A percentile compares a stretch with the other conserved stretches of the same genome.
Conservation (phyloP, 2,888 invertebrate genomes). For the Apodemia mormo region DNA sequence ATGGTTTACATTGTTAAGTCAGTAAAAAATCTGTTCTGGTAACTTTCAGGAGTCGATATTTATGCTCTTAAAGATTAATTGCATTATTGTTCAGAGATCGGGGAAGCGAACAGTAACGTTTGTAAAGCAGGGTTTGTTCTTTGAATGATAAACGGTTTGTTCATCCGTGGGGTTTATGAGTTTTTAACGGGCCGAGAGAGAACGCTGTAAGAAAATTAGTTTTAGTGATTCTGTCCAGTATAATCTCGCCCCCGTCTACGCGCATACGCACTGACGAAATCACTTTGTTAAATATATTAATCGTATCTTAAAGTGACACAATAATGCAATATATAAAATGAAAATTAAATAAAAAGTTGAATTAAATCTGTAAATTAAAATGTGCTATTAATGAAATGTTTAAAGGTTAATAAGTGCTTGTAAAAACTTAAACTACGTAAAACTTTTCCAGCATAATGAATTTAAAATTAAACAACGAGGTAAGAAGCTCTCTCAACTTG, state of each 20-base stretch:
- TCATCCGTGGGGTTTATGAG: slow-evolving; percentile 49
- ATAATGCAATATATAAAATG: neutral
- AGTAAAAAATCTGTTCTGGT: slow-evolving; percentile 65
- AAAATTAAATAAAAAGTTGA: neutral
- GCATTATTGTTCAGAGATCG: slow-evolving; percentile 62
- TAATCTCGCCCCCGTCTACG: slow-evolving; percentile 51
- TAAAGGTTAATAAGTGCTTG: neutral
- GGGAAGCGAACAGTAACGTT: slow-evolving; percentile 31
- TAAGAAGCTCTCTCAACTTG: slow-evolving; percentile 52
- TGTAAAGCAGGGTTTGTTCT: slow-evolving; percentile 32
- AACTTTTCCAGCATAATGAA: slow-evolving; percentile 57
- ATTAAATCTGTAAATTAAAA: neutral
- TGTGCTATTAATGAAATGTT: neutral
- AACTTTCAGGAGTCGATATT: slow-evolving; percentile 65
- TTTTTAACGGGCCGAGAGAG: slow-evolving; percentile 63
- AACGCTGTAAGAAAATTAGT: slow-evolving; percentile 63
- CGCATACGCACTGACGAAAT: slow-evolving; percentile 50
- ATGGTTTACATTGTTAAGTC: slow-evolving; percentile 55
- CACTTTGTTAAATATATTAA: neutral
- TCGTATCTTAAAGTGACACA: slow-evolving; percentile 13
- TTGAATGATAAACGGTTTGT: slow-evolving; percentile 44
- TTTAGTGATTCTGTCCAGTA: slow-evolving; percentile 55
- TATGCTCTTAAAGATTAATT: slow-evolving; percentile 66
- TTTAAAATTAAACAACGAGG: slow-evolving; percentile 69
- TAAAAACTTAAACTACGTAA: slow-evolving; percentile 7